Percentiles rank a stretch among this genome's conserved stretches.
Evolutionary conservation across 2,888 invertebrate species (phyloP).

Genomic region (Ormyrus labotus): DNA sequence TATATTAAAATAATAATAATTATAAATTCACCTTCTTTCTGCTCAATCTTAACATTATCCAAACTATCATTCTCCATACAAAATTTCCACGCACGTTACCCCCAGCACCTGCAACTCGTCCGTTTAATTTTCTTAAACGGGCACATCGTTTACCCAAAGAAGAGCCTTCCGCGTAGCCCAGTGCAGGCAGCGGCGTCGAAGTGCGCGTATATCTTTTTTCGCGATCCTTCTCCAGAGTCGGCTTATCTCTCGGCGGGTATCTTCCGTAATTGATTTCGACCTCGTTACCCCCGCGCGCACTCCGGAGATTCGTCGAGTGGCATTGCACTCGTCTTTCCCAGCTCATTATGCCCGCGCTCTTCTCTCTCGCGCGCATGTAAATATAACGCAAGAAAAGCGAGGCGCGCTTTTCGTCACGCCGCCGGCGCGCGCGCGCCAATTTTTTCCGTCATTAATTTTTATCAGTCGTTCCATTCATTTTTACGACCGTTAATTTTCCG

Average conservation of each 20-base stretch:
- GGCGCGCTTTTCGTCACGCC: conserved; percentile 23
- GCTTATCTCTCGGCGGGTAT: conserved; percentile 11
- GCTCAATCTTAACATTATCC: too few species aligned
- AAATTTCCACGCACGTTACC: neutral
- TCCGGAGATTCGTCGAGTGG: conserved; percentile 7
- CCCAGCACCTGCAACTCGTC: neutral
- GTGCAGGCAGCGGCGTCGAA: too few species aligned
- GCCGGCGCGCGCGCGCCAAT: conserved; percentile 33
- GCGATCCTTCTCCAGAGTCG: neutral
- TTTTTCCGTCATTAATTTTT: conserved; percentile 56
- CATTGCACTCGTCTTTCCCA: conserved; percentile 44
- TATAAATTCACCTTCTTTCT: too few species aligned
- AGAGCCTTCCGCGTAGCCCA: too few species aligned
- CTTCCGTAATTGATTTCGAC: conserved; percentile 49
- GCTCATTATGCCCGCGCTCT: conserved; percentile 45
- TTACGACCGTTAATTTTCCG: conserved; percentile 55
- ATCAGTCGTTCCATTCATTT: conserved; percentile 55
- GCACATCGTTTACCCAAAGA: conserved; percentile 28
- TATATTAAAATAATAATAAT: too few species aligned
- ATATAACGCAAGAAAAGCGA: conserved; percentile 1
- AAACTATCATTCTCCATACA: too few species aligned
- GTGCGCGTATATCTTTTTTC: conserved; percentile 9
- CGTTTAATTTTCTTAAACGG: conserved; percentile 24
- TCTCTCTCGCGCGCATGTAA: neutral
- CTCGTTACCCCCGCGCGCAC: conserved; percentile 38